A percentile compares a stretch with the other conserved stretches of the same genome.
Conservation (phyloP, 2,888 invertebrate genomes). For the Euclidia mi region DNA sequence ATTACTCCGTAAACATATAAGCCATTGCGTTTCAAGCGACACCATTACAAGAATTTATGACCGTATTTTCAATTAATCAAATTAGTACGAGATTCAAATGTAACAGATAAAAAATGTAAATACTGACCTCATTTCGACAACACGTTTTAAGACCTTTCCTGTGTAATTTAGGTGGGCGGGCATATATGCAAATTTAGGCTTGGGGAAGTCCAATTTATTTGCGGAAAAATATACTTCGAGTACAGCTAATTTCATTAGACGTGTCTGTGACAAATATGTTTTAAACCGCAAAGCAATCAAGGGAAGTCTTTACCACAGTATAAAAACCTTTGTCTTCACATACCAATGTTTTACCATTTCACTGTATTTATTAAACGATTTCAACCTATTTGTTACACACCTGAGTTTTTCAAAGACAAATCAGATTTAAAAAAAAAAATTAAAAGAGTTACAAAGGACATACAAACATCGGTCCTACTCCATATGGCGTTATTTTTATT, state of each 20-base stretch:
- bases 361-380: too few species aligned
- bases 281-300: too few species aligned
- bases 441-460: conserved; percentile 27
- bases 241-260: too few species aligned
- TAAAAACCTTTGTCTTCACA: too few species aligned
- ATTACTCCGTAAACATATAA: conserved; percentile 56
- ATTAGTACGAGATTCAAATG: conserved; percentile 32
- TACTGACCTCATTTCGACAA: conserved; percentile 20
- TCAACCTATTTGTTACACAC: too few species aligned
- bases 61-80: conserved; percentile 19
- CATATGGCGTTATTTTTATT: conserved; percentile 72
- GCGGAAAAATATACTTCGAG: not conserved
- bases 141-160: conserved; percentile 10
- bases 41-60: conserved; percentile 26
- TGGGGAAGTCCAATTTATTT: conserved; percentile 3
- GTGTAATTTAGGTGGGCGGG: conserved; percentile 18
- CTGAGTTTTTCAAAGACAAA: too few species aligned
- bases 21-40: conserved; percentile 39
- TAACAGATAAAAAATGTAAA: conserved; percentile 31
- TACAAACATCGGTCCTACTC: conserved; percentile 48
- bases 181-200: conserved; percentile 22
- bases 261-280: too few species aligned
- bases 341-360: too few species aligned
- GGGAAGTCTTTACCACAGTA: too few species aligned
- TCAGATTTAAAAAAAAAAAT: too few species aligned